phyloP scores from a whole-genome alignment of 2,888 invertebrate species.

The Drosophila villosipedis region DNA sequence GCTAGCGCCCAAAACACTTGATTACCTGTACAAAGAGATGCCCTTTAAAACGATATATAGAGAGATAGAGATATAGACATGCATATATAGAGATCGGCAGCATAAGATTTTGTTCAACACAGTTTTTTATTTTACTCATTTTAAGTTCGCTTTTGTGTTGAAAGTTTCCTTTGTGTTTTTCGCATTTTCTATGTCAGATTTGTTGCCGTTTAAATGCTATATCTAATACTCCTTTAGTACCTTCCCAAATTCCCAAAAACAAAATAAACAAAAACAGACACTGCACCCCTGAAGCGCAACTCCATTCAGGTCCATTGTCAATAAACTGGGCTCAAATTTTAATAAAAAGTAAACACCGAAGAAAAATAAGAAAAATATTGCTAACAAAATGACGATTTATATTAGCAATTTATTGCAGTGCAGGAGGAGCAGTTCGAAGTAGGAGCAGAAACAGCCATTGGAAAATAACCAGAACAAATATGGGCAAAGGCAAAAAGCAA shows the following conservation, averaged over 20 bases:
- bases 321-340: conserved; percentile 56
- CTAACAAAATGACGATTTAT: conserved; percentile 51
- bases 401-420: conserved; percentile 70
- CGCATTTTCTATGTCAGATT: background rate
- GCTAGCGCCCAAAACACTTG: background rate
- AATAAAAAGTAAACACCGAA: conserved; percentile 69
- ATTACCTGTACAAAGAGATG: background rate
- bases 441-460: conserved; percentile 2
- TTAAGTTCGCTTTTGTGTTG: background rate
- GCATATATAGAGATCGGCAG: background rate
- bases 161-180: too few species aligned
- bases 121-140: background rate
- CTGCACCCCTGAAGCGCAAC: background rate
- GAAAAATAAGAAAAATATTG: conserved; percentile 44
- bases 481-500: background rate
- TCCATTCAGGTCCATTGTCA: conserved; percentile 33
- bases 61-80: background rate
- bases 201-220: background rate
- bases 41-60: background rate
- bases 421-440: conserved; percentile 9
- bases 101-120: background rate
- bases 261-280: background rate
- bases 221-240: background rate
- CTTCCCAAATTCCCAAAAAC: background rate
- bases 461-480: conserved; percentile 10